Conservation (phyloP, 2,113 vertebrate genomes). For the Carollia perspicillata region DNA sequence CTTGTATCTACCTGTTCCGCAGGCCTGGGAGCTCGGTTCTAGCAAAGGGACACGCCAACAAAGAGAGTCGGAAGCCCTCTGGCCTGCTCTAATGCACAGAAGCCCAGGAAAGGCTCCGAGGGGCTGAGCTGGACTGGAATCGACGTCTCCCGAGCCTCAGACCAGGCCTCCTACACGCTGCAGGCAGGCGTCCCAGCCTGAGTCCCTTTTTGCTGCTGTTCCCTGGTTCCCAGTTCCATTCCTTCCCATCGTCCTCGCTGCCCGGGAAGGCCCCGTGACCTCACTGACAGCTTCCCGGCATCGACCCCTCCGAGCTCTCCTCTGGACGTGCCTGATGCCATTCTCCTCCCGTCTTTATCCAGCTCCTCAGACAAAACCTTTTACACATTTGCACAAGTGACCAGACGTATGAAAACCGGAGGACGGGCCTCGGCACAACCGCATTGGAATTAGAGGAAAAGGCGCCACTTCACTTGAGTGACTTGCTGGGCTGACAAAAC, state of each 20-base stretch:
- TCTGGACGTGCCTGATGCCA: not conserved
- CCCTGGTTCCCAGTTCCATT: conserved; percentile 22
- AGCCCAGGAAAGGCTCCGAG: not conserved
- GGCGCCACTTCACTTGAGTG: not conserved
- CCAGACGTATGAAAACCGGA: conserved; percentile 15
- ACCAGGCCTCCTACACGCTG: not conserved
- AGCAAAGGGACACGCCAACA: not conserved
- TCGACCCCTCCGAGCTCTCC: not conserved
- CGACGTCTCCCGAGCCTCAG: not conserved
- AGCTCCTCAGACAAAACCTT: conserved; percentile 52
- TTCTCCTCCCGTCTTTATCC: conserved; percentile 48
- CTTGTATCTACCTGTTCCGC: not conserved
- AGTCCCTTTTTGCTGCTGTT: not conserved
- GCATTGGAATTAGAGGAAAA: conserved; percentile 57
- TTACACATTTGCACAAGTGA: conserved; percentile 40
- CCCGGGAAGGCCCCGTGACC: not conserved
- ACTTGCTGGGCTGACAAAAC: conserved; percentile 46
- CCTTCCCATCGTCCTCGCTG: not conserved
- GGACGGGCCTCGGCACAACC: not conserved
- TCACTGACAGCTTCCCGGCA: not conserved
- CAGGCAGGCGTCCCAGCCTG: not conserved
- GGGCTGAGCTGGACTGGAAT: not conserved
- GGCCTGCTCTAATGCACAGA: not conserved
- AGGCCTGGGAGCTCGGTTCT: too few relatives aligned
- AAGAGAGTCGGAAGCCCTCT: not conserved